Conservation (phyloP, 2,113 vertebrate species). For the Steatornis caripensis region DNA sequence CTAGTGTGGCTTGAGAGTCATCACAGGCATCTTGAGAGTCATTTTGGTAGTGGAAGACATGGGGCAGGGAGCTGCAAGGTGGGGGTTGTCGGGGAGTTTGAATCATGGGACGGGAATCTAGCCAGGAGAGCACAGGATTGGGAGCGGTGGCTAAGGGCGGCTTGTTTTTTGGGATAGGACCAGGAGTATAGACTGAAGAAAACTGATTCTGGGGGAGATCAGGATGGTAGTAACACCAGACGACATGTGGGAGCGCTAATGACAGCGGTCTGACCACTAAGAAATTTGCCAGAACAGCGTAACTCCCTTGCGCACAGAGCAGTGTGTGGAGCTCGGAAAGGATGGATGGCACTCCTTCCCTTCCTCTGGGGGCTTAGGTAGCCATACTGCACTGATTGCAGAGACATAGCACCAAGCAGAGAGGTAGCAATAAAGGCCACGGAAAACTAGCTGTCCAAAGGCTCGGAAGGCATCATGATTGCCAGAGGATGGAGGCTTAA, state of each 20-base stretch:
- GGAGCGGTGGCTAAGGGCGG: background rate
- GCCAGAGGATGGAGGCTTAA: background rate
- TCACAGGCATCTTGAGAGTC: background rate
- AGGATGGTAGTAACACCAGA: background rate
- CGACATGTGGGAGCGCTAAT: fast-evolving
- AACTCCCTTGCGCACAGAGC: background rate
- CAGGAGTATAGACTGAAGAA: background rate
- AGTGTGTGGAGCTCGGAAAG: background rate
- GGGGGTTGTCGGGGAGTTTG: background rate
- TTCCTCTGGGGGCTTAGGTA: background rate
- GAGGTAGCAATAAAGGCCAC: background rate
- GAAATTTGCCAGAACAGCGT: background rate
- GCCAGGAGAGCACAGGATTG: background rate
- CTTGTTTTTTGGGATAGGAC: background rate
- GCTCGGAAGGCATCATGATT: background rate
- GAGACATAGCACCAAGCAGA: too few relatives aligned
- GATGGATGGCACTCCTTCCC: background rate
- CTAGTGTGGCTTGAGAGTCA: background rate
- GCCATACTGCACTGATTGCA: too few relatives aligned
- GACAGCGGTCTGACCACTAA: background rate
- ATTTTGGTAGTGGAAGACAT: background rate
- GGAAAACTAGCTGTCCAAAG: background rate
- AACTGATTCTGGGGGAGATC: background rate
- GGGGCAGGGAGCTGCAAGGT: background rate
- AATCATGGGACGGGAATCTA: background rate